These are phyloP conservation scores for Vannuccia rotundouncinata DNA, from an alignment of 2,888 invertebrate genomes.

Conservation along the genomic window DNA sequence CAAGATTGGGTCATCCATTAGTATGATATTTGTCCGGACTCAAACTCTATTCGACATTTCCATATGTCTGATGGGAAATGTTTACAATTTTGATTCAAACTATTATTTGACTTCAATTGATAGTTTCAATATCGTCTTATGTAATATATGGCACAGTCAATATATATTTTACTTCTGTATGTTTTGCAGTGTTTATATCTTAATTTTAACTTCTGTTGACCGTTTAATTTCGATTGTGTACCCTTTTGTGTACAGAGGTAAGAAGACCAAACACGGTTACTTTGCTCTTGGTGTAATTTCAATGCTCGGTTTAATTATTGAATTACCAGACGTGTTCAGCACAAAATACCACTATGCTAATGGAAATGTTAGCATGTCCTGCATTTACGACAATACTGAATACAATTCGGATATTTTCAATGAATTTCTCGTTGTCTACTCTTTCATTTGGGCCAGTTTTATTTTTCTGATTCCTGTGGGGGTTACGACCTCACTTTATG, in stretches of 20 bases:
- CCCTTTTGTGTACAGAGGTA: not conserved
- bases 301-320: not conserved
- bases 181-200: not conserved
- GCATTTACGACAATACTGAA: not conserved
- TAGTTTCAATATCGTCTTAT: not conserved
- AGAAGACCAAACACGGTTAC: not conserved
- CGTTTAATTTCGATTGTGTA: not conserved
- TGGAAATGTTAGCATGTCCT: not conserved
- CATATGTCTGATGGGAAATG: not conserved
- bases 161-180: not conserved
- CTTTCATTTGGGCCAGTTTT: not conserved
- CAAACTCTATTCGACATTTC: not conserved
- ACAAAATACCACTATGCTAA: not conserved
- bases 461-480: not conserved
- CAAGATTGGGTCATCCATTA: not conserved
- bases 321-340: not conserved
- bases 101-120: not conserved
- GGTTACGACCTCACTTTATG: not conserved
- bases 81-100: not conserved
- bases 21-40: not conserved
- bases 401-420: not conserved
- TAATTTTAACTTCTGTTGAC: not conserved
- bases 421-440: not conserved
- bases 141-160: not conserved
- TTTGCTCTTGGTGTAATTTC: not conserved